phyloP scores from a whole-genome alignment of 2,113 vertebrate genomes.

The Gasterosteus aculeatus region DNA sequence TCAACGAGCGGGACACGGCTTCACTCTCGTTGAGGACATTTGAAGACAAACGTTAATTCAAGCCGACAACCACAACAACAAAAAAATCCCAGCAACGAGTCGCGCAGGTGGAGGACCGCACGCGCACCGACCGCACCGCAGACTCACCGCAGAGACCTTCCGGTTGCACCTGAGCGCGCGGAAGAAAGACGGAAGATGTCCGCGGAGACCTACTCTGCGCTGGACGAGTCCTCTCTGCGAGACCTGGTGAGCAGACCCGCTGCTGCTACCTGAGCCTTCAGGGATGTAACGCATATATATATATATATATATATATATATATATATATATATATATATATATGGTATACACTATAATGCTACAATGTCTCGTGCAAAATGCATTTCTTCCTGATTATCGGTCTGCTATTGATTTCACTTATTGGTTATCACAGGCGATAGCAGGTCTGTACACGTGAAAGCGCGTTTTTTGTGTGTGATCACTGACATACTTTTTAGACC shows the following conservation, averaged over 20 bases:
- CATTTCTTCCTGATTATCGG: too few species aligned
- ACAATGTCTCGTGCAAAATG: too few species aligned
- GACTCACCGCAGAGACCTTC: not conserved
- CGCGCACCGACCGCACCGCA: conserved; percentile 2
- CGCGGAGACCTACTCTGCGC: conserved; percentile 70
- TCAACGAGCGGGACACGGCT: not conserved
- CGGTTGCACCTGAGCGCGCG: conserved; percentile 47
- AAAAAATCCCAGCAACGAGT: not conserved
- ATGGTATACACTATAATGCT: too few species aligned
- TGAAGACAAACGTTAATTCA: not conserved
- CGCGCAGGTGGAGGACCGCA: conserved; percentile 57
- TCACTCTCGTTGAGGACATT: not conserved
- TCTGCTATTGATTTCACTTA: too few species aligned
- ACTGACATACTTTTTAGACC: not conserved
- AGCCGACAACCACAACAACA: not conserved
- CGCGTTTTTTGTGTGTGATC: not conserved
- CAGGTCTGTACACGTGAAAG: not conserved
- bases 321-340: too few species aligned
- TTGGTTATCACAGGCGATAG: not conserved
- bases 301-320: too few species aligned
- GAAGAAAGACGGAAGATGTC: conserved; percentile 61
- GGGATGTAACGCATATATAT: not conserved
- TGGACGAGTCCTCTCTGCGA: conserved; percentile 79
- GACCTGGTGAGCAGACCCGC: conserved; percentile 70
- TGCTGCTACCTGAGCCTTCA: not conserved